A percentile compares a stretch with the other conserved stretches of the same genome.
Conservation (phyloP, 2,888 invertebrate species). For the Drosophila leonis region DNA sequence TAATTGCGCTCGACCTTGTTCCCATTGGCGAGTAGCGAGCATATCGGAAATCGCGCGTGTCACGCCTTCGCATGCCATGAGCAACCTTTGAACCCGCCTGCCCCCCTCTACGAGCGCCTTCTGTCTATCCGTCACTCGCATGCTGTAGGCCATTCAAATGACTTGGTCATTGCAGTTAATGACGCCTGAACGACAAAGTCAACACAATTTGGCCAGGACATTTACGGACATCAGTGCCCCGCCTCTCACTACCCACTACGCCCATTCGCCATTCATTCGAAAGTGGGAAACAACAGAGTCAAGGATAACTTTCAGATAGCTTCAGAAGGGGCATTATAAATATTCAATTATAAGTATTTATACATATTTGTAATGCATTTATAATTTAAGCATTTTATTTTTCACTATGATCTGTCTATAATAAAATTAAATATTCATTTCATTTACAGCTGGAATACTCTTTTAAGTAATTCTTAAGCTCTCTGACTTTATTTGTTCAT, state of each 20-base stretch:
- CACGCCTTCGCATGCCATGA: constrained; percentile 40
- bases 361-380: constrained; percentile 2
- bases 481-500: neutral
- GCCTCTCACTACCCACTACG: neutral
- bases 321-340: neutral
- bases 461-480: neutral
- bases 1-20: constrained; percentile 72
- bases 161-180: constrained; percentile 78
- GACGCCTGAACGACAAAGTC: constrained; percentile 69
- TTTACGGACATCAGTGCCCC: constrained; percentile 17
- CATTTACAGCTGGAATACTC: neutral
- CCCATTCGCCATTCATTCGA: neutral
- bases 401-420: neutral
- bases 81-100: neutral
- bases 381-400: neutral
- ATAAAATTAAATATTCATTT: constrained; percentile 1
- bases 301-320: neutral
- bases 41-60: constrained; percentile 68
- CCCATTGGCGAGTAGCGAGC: constrained; percentile 40
- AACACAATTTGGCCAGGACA: constrained; percentile 45
- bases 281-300: neutral
- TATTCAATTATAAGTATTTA: neutral
- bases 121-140: constrained; percentile 8
- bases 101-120: neutral
- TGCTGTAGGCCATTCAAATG: constrained; percentile 58